phyloP scores from a whole-genome alignment of 2,113 vertebrate genomes.

The Henicopernis longicauda region DNA sequence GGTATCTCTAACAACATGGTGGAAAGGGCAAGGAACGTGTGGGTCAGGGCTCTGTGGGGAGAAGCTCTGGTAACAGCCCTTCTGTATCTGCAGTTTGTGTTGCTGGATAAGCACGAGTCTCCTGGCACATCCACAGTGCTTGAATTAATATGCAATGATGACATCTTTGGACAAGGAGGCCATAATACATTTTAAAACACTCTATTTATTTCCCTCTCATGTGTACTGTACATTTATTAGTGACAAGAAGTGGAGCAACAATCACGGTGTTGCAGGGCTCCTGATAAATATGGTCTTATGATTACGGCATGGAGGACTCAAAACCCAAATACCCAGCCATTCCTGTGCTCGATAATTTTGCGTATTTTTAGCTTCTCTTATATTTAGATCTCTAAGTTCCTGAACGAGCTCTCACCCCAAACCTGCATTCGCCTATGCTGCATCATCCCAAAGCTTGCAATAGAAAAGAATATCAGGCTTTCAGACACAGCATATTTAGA shows the following conservation, averaged over 20 bases:
- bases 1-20: neutral
- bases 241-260: conserved; percentile 26
- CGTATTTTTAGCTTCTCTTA: conserved; percentile 51
- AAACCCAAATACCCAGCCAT: conserved; percentile 35
- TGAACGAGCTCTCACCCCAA: conserved; percentile 26
- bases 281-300: neutral
- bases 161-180: conserved; percentile 41
- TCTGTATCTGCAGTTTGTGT: conserved; percentile 8
- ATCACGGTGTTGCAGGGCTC: neutral
- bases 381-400: conserved; percentile 44
- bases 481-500: conserved; percentile 64
- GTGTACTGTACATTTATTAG: conserved; percentile 35
- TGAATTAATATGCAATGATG: neutral
- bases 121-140: conserved; percentile 22
- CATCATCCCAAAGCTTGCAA: conserved; percentile 46
- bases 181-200: conserved; percentile 28
- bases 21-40: neutral
- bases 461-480: conserved; percentile 38
- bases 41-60: neutral
- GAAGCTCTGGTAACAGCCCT: neutral
- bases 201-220: conserved; percentile 39
- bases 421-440: conserved; percentile 21
- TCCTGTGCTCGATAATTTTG: conserved; percentile 13
- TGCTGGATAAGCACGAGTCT: neutral
- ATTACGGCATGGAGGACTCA: neutral